phyloP scores from a whole-genome alignment of 2,113 vertebrate species.

The Mus pahari region DNA sequence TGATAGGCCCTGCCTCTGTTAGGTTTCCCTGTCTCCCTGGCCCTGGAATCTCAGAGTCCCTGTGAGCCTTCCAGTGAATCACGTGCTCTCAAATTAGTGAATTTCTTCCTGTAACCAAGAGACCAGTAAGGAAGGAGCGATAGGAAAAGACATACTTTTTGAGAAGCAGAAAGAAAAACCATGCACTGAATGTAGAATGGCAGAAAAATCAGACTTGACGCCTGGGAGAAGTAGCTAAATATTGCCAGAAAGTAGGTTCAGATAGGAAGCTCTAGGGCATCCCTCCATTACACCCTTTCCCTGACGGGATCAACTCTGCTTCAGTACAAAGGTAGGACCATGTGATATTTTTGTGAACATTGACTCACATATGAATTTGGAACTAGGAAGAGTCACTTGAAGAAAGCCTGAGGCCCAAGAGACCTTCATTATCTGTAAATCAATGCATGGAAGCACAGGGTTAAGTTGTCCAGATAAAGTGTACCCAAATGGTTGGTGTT shows the following conservation, averaged over 20 bases:
- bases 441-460: not conserved
- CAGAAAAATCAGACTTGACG: not conserved
- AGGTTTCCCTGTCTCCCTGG: not conserved
- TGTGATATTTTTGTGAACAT: not conserved
- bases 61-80: not conserved
- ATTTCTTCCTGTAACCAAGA: not conserved
- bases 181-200: not conserved
- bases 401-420: not conserved
- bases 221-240: not conserved
- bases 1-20: not conserved
- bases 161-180: constrained; percentile 4
- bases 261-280: not conserved
- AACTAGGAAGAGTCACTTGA: not conserved
- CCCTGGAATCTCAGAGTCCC: not conserved
- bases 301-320: not conserved
- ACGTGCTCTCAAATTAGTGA: not conserved
- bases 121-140: not conserved
- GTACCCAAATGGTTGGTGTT: not conserved
- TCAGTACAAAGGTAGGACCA: not conserved
- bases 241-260: not conserved
- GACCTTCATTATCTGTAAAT: not conserved
- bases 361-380: not conserved
- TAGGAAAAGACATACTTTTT: not conserved
- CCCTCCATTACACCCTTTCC: not conserved
- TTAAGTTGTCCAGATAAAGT: not conserved